Evolutionary conservation across 2,888 invertebrate species (phyloP).

Genomic region (Dione juno): DNA sequence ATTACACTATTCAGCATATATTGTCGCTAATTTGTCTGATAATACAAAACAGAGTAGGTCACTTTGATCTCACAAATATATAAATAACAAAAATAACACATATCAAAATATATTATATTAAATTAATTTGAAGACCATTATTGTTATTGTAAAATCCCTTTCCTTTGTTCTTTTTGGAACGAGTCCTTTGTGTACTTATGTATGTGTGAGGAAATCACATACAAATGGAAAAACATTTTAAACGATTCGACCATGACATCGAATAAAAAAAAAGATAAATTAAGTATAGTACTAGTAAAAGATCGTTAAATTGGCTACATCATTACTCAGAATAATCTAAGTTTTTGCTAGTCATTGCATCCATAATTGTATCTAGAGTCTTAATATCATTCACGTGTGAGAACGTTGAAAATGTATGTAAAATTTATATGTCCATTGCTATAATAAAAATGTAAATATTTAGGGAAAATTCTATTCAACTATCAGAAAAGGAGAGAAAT

Average conservation of each 20-base stretch:
- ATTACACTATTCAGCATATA: too few species aligned
- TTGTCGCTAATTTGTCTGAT: too few species aligned
- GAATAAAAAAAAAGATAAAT: background rate
- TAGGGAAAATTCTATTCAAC: too few species aligned
- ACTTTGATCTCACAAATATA: too few species aligned
- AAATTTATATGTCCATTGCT: too few species aligned
- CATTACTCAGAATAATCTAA: background rate
- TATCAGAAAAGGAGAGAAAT: too few species aligned
- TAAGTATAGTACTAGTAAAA: conserved; percentile 2
- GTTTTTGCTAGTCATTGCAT: conserved; percentile 16
- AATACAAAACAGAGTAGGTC: too few species aligned
- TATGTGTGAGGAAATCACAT: background rate
- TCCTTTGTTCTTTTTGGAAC: background rate
- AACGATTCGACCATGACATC: background rate
- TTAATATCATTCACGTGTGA: conserved; percentile 21
- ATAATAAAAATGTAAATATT: too few species aligned
- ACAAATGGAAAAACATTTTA: background rate
- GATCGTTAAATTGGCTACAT: background rate
- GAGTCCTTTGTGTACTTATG: background rate
- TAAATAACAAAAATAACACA: too few species aligned
- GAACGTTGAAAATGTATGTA: conserved; percentile 4
- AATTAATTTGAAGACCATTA: too few species aligned
- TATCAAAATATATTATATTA: too few species aligned
- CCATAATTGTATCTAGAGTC: background rate
- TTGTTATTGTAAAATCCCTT: too few species aligned